Conservation (phyloP, 92 coral and sea anemone genomes). For the Phenganax stokvisi region DNA sequence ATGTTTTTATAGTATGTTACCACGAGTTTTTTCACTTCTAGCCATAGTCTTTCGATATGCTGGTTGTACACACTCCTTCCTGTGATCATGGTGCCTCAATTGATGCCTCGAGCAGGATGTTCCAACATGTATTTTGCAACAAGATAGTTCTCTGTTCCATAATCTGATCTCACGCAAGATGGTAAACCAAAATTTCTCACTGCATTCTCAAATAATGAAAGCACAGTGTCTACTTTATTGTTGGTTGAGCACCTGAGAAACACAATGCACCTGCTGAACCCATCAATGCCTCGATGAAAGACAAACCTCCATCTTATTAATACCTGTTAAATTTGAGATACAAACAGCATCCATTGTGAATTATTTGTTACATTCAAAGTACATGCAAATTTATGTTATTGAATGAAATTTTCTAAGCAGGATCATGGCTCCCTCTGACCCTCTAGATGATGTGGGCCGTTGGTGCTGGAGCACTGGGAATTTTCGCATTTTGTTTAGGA, state of each 20-base stretch:
- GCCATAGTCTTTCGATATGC: slow-evolving; percentile 41
- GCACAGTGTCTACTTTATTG: slow-evolving; percentile 43
- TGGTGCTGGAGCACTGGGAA: no score
- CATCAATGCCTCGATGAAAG: slow-evolving; percentile 39
- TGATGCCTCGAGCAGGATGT: slow-evolving; percentile 37
- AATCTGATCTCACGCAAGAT: slow-evolving; percentile 30
- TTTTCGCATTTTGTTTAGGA: no score
- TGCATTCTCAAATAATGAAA: slow-evolving; percentile 23
- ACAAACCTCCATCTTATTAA: slow-evolving; percentile 15
- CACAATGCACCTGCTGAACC: slow-evolving; percentile 40
- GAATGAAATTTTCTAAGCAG: no score
- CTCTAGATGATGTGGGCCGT: no score
- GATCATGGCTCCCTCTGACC: no score
- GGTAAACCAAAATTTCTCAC: slow-evolving; percentile 35
- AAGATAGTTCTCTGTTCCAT: slow-evolving; percentile 35
- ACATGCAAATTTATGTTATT: no score
- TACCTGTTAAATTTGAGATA: background rate
- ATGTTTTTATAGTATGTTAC: slow-evolving; percentile 41
- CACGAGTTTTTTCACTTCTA: slow-evolving; percentile 46
- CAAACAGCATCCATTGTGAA: no score
- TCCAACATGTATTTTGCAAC: slow-evolving; percentile 15
- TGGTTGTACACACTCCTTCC: slow-evolving; percentile 52
- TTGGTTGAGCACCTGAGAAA: slow-evolving; percentile 38
- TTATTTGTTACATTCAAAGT: no score
- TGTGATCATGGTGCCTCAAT: slow-evolving; percentile 49